A percentile compares a stretch with the other conserved stretches of the same genome.
phyloP scores from a whole-genome alignment of 2,888 invertebrate genomes.

The Tanytarsus gracilentus region DNA sequence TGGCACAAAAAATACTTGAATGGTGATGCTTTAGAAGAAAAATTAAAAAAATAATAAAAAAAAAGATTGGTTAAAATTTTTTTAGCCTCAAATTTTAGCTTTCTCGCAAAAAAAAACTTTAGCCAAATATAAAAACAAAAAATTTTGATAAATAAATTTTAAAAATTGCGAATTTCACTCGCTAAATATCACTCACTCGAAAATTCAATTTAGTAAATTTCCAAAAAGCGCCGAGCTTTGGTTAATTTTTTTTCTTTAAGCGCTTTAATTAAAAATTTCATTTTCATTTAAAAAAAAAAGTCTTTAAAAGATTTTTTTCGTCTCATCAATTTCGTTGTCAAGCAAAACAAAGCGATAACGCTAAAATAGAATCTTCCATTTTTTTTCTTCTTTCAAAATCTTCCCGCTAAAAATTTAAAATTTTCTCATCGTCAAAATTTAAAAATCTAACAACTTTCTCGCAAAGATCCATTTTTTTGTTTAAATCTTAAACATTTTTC shows the following conservation, averaged over 20 bases:
- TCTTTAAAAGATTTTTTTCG: background rate
- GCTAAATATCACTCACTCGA: constrained; percentile 25
- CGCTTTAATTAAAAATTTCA: background rate
- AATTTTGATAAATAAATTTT: constrained; percentile 12
- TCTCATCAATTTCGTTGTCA: constrained; percentile 4
- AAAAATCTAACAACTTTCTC: constrained; percentile 22
- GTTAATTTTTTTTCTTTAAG: background rate
- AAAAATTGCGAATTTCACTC: constrained; percentile 22
- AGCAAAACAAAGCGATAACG: constrained; percentile 7
- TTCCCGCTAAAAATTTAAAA: background rate
- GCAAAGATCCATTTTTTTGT: background rate
- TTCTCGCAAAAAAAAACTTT: background rate
- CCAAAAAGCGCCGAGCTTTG: background rate
- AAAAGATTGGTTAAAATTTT: too few species aligned
- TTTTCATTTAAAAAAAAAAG: background rate
- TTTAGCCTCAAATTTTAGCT: background rate
- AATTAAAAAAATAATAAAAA: too few species aligned
- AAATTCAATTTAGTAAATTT: constrained; percentile 7
- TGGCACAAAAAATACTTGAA: background rate
- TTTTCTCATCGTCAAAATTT: constrained; percentile 10
- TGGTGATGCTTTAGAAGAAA: too few species aligned
- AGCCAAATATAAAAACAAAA: background rate
- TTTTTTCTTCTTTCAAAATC: background rate
- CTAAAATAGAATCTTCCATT: background rate
- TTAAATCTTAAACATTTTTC: constrained; percentile 18